phyloP scores from a whole-genome alignment of 2,797 vertebrate genomes.

The Enteromius mattozi region DNA sequence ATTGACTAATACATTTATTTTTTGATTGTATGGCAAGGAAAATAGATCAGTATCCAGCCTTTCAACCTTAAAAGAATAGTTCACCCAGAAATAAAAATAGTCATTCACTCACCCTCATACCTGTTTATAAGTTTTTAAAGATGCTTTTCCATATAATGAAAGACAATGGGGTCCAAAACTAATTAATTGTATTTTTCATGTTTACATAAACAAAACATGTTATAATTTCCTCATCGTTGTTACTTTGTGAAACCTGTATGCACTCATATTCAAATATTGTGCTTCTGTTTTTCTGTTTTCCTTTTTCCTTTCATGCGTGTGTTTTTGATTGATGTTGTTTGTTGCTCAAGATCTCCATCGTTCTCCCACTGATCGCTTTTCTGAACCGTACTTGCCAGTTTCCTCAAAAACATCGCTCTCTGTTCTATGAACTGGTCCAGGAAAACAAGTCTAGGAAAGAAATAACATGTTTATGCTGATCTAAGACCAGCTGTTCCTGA shows the following conservation, averaged over 20 bases:
- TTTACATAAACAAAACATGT: not conserved
- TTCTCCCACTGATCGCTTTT: not conserved
- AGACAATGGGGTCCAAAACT: not conserved
- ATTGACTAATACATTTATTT: not conserved
- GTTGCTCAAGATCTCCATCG: not conserved
- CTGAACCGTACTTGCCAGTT: not conserved
- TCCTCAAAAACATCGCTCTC: conserved; percentile 21
- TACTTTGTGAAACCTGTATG: not conserved
- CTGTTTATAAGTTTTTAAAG: not conserved
- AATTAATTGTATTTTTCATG: not conserved
- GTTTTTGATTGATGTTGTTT: conserved; percentile 9
- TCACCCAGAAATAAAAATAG: not conserved
- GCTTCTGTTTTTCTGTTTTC: not conserved
- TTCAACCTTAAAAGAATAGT: not conserved
- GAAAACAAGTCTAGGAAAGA: conserved; percentile 28
- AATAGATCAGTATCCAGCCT: not conserved
- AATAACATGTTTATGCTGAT: conserved; percentile 53
- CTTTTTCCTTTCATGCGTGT: not conserved
- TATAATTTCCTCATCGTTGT: not conserved
- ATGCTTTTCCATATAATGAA: not conserved
- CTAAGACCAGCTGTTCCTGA: conserved; percentile 32
- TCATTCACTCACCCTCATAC: not conserved
- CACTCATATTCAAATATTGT: not conserved
- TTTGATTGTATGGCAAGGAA: not conserved
- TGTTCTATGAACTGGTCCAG: conserved; percentile 10